Percentiles rank a stretch among this genome's conserved stretches.
These are phyloP conservation scores for Rhingia rostrata DNA, from an alignment of 2,888 invertebrate genomes.

Conservation along the genomic window DNA sequence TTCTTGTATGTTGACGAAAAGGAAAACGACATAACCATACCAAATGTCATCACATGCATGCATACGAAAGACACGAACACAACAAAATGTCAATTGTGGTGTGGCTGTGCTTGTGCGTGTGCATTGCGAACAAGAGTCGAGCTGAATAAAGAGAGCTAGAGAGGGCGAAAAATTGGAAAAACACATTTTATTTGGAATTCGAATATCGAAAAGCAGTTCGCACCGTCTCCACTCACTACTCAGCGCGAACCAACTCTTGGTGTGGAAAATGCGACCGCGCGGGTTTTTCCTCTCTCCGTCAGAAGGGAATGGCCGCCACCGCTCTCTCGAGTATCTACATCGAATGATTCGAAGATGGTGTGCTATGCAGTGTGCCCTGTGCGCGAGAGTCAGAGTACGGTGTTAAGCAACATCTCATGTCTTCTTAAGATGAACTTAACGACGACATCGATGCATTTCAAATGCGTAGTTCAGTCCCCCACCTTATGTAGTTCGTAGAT, in stretches of 20 bases:
- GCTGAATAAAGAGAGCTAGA: slow-evolving; percentile 63
- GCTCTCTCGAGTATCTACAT: not conserved
- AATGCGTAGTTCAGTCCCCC: slow-evolving; percentile 47
- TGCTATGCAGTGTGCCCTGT: slow-evolving; percentile 20
- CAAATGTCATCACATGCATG: slow-evolving; percentile 65
- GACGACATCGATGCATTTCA: slow-evolving; percentile 59
- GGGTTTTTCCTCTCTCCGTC: slow-evolving; percentile 2
- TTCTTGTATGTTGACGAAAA: slow-evolving; percentile 53
- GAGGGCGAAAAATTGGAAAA: not conserved
- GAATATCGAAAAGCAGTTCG: slow-evolving; percentile 28
- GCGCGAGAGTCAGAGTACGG: not conserved
- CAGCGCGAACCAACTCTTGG: not conserved
- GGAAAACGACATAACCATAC: slow-evolving; percentile 17
- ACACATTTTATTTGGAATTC: slow-evolving; percentile 43
- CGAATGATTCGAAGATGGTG: slow-evolving; percentile 37
- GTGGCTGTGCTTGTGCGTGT: not conserved
- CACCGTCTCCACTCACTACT: not conserved
- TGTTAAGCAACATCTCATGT: slow-evolving; percentile 22
- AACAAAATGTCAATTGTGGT: slow-evolving; percentile 37
- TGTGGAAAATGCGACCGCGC: slow-evolving; percentile 34
- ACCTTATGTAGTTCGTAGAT: no score
- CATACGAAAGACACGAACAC: slow-evolving; percentile 55
- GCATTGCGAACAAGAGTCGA: no score
- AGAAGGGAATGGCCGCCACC: slow-evolving; percentile 23
- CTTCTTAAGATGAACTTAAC: slow-evolving; percentile 58